Evolutionary conservation across 2,888 invertebrate genomes (phyloP).

Genomic region (Clitarchus hookeri): DNA sequence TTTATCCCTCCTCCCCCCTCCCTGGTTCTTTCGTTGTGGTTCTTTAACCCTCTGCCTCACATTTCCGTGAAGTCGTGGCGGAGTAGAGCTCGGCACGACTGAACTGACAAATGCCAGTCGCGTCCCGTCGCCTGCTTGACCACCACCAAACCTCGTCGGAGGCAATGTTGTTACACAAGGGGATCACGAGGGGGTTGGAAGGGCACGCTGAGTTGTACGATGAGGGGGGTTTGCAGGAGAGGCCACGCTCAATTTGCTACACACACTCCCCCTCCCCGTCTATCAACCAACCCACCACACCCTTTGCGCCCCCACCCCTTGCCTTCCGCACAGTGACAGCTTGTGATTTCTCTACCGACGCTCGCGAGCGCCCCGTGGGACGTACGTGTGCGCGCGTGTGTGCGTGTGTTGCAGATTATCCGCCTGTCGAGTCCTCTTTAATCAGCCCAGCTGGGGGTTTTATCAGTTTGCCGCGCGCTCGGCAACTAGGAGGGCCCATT

Average conservation of each 20-base stretch:
- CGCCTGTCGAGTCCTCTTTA: conserved; percentile 35
- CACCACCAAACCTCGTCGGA: not conserved
- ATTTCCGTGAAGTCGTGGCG: not conserved
- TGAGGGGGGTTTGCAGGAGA: not conserved
- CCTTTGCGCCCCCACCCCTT: not conserved
- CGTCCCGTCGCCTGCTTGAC: not conserved
- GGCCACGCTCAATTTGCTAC: not conserved
- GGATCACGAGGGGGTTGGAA: not conserved
- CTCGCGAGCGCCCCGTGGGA: not conserved
- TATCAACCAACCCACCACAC: not conserved
- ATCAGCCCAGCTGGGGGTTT: conserved; percentile 32
- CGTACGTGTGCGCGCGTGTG: not conserved
- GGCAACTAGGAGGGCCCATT: not conserved
- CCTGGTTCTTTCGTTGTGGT: not conserved
- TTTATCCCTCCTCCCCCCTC: no score
- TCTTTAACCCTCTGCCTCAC: not conserved
- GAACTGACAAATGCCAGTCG: conserved; percentile 5
- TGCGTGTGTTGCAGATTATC: conserved; percentile 32
- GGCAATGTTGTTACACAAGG: not conserved
- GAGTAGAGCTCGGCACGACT: not conserved
- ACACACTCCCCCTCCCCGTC: not conserved
- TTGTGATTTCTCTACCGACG: conserved; percentile 12
- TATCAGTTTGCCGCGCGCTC: conserved; percentile 31
- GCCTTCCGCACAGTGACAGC: not conserved
- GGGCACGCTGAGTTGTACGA: not conserved